phyloP scores from a whole-genome alignment of 2,113 vertebrate genomes.

The Cyanistes caeruleus region DNA sequence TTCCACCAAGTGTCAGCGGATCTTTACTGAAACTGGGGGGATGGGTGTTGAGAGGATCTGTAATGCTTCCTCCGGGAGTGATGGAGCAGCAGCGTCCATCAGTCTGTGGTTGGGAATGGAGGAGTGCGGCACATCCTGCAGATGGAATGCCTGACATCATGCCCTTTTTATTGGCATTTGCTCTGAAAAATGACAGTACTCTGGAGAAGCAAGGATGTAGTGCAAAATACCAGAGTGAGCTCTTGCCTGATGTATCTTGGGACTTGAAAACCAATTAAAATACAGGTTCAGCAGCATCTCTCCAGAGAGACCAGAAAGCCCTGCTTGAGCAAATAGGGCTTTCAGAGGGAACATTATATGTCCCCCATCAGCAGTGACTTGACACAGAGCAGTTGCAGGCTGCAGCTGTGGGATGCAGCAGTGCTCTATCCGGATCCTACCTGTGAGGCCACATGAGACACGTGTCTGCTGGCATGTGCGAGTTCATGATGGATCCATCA shows the following conservation, averaged over 20 bases:
- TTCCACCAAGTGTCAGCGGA: conserved; percentile 64
- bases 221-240: not conserved
- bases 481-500: not conserved
- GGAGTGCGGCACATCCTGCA: not conserved
- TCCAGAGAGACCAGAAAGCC: not conserved
- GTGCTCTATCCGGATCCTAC: not conserved
- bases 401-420: not conserved
- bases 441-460: not conserved
- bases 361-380: not conserved
- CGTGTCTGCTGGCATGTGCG: accelerated
- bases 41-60: not conserved
- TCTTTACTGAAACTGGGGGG: conserved; percentile 23
- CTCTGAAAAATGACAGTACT: conserved; percentile 46
- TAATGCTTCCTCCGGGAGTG: not conserved
- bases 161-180: not conserved
- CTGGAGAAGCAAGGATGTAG: not conserved
- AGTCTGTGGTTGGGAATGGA: not conserved
- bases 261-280: conserved; percentile 6
- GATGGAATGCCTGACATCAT: conserved; percentile 8
- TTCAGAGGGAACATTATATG: not conserved
- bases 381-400: not conserved
- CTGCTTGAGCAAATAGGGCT: not conserved
- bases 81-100: not conserved
- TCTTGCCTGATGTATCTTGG: not conserved
- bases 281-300: not conserved